These are phyloP conservation scores for Myocastor coypus DNA, from an alignment of 2,113 vertebrate species.

Conservation along the genomic window DNA sequence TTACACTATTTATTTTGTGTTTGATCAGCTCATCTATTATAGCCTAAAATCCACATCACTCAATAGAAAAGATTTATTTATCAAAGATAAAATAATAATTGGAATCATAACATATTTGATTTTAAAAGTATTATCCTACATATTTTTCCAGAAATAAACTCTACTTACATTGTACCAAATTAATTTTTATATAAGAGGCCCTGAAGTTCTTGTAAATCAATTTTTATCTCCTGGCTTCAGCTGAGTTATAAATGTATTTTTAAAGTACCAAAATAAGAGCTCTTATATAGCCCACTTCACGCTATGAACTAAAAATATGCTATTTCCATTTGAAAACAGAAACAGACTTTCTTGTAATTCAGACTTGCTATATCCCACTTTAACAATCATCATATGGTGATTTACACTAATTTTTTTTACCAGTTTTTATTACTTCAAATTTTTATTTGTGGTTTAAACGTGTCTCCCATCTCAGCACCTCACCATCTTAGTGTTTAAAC, in stretches of 20 bases:
- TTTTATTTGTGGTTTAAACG: not conserved
- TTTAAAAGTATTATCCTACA: not conserved
- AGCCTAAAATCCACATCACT: not conserved
- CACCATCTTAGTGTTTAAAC: not conserved
- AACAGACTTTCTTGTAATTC: not conserved
- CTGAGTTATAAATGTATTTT: constrained; percentile 18
- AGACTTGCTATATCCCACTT: not conserved
- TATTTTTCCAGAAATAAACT: not conserved
- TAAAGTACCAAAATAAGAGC: not conserved
- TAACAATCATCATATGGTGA: not conserved
- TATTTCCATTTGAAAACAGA: not conserved
- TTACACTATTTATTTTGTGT: not conserved
- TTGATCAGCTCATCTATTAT: not conserved
- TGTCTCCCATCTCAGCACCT: not conserved
- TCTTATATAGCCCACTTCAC: not conserved
- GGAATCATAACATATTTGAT: not conserved
- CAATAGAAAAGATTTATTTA: not conserved
- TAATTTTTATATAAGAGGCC: not conserved
- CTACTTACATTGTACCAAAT: constrained; percentile 24
- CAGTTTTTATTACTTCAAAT: not conserved
- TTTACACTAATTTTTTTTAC: not conserved
- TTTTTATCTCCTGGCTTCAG: not conserved
- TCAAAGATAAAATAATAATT: constrained; percentile 24
- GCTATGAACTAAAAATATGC: constrained; percentile 17
- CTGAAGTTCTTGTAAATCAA: not conserved